A percentile compares a stretch with the other conserved stretches of the same genome.
Evolutionary conservation across 2,113 vertebrate species (phyloP).

Genomic region (cattle (Bos taurus)): ARS-UCD2.0 NC_037348.1:14044001-14044500

Average conservation of each 20-base stretch:
- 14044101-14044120: not conserved
- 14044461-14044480: not conserved
- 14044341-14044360: not conserved
- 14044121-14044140: slow-evolving; percentile 17
- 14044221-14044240: not conserved
- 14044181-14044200: slow-evolving; percentile 25
- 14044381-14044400: not conserved
- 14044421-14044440: slow-evolving; percentile 22
- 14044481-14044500: not conserved
- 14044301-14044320: not conserved
- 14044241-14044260: not conserved
- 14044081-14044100: slow-evolving; percentile 19
- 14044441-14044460: slow-evolving; percentile 43
- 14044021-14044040: slow-evolving; percentile 67
- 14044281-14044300: not conserved
- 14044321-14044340: not conserved
- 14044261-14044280: not conserved
- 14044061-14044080: not conserved
- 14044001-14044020: not conserved
- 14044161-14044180: slow-evolving; percentile 25
- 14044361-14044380: not conserved
- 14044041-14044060: not conserved
- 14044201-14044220: not conserved
- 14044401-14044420: not conserved
- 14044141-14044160: not conserved